Evolutionary conservation across 2,797 vertebrate species (phyloP), one percentile per base, ranked within the genome.

Genomic region (Vespertilio murinus): DNA sequence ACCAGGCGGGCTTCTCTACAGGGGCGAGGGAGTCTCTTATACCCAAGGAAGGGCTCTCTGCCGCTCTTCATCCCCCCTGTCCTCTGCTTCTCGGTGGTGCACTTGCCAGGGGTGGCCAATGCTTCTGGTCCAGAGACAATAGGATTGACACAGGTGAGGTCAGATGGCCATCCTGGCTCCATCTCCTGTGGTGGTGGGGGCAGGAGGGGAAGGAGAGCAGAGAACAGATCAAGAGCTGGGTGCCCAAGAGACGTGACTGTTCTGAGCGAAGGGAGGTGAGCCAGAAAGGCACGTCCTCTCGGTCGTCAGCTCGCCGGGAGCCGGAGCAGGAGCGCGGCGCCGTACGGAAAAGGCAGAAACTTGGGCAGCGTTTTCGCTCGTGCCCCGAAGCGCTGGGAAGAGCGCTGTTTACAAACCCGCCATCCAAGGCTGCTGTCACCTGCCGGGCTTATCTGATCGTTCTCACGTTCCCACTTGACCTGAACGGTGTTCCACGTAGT

Each of bases 351-450:
- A 74, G 56, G 40, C 47, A 35, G 59, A 67, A 49, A 47, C 5
- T 4, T 4, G 17, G 33, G 47, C 69, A 4, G 1, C 4, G 0
- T 1, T 1, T 8, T 23, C 14, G 20, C 47, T 45, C n/a, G 0
- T 0, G 14, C 38, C 25, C 4, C 3, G 10, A 5, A 33, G 67
- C 12, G 11, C 18, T 2, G 4, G 47, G 74, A n/a, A 18, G n/a
- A 22, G 1, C 38, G 28, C 52, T 40, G 45, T 22, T 56, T 25
- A n/a, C 25, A 40, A 30, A 40, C 5, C 56, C n/a, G 0, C 38
- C 74, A 28, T 22, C 35, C 0, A 0, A 5, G 71, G 71, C 17
- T 14, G 25, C 3, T 20, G 0, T 33, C 25, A 2, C n/a, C 90
- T 2, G 0, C 25, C 47, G 16, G 4, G 38, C 67, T 47, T 8